Percentiles rank a stretch among this genome's conserved stretches.
Evolutionary conservation across 2,113 vertebrate genomes (phyloP).

Genomic region (human): DNA sequence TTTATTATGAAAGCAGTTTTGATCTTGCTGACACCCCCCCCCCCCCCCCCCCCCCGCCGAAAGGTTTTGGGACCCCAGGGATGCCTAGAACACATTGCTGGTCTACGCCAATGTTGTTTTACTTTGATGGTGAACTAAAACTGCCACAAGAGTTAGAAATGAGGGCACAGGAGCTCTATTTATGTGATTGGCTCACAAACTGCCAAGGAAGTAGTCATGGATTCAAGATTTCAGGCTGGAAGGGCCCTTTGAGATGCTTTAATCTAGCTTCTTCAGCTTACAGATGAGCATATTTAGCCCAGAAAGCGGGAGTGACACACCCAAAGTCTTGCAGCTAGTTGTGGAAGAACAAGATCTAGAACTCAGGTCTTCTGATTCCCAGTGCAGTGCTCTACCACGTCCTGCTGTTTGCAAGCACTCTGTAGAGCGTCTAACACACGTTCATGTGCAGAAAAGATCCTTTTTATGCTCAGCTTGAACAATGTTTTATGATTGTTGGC

Average conservation of each 20-base stretch:
- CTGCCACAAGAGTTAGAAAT: no score
- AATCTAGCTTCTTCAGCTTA: neutral
- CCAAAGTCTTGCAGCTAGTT: neutral
- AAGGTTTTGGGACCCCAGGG: neutral
- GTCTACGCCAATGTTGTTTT: neutral
- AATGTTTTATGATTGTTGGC: neutral
- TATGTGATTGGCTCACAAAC: neutral
- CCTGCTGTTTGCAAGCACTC: accelerated
- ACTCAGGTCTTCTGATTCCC: conserved; percentile 12
- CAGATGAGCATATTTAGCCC: neutral
- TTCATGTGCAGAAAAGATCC: neutral
- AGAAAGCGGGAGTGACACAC: neutral
- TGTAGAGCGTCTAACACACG: accelerated
- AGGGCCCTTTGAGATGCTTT: neutral
- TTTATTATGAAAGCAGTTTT: conserved; percentile 6
- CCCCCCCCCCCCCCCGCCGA: accelerated
- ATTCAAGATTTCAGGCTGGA: neutral
- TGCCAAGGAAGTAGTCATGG: neutral
- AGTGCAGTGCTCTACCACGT: neutral
- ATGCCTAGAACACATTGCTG: neutral
- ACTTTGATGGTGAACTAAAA: neutral
- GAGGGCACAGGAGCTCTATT: neutral
- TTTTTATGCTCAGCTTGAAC: neutral
- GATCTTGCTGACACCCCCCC: neutral
- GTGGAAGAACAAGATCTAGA: neutral